phyloP scores from a whole-genome alignment of 2,113 vertebrate genomes.

The Toxotes jaculatrix region DNA sequence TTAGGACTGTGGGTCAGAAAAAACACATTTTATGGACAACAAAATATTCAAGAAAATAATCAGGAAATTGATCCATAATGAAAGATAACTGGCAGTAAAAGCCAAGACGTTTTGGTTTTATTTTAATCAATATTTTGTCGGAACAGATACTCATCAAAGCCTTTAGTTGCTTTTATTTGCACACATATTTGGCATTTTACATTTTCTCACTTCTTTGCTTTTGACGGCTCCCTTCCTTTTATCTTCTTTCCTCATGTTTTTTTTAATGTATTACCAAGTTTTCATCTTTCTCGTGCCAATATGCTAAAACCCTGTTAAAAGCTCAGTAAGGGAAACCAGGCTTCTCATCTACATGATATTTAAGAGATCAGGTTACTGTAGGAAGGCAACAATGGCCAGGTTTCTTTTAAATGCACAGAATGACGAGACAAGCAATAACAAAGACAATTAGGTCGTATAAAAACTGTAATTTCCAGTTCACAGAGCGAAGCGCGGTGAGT shows the following conservation, averaged over 20 bases:
- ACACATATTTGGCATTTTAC: neutral
- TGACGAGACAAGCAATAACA: neutral
- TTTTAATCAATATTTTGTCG: neutral
- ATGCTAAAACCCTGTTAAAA: conserved; percentile 10
- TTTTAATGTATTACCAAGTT: neutral
- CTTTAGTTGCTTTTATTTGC: neutral
- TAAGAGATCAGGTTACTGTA: neutral
- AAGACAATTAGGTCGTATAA: neutral
- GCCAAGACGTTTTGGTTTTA: neutral
- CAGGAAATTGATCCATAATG: too few species aligned
- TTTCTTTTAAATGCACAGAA: neutral
- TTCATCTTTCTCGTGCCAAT: neutral
- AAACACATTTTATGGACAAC: neutral
- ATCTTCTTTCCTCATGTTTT: neutral
- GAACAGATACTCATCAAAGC: neutral
- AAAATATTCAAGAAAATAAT: neutral
- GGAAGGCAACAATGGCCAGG: neutral
- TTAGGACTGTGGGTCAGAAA: too few species aligned
- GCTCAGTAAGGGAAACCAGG: neutral
- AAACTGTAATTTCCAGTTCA: neutral
- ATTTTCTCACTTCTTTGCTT: neutral
- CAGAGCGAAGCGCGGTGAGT: conserved; percentile 4
- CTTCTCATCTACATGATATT: conserved; percentile 7
- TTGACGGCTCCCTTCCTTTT: neutral
- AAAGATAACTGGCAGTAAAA: too few species aligned